phyloP scores from a whole-genome alignment of 2,113 vertebrate species.

The Bombycilla garrulus region DNA sequence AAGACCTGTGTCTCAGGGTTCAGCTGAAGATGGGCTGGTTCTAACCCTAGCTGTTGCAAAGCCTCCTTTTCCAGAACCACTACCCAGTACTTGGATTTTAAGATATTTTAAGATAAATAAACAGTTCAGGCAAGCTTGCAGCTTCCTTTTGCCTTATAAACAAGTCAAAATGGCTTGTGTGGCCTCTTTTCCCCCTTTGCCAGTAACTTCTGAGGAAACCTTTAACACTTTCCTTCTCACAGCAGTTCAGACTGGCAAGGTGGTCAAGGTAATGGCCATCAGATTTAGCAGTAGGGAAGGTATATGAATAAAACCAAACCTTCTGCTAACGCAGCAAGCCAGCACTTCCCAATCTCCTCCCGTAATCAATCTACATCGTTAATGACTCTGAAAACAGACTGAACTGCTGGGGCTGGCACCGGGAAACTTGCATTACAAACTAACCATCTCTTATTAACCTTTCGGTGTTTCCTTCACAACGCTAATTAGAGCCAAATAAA shows the following conservation, averaged over 20 bases:
- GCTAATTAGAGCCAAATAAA: slow-evolving; percentile 70
- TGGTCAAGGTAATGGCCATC: slow-evolving; percentile 51
- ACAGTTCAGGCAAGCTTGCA: background rate
- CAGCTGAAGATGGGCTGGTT: background rate
- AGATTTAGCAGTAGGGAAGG: slow-evolving; percentile 59
- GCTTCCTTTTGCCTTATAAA: slow-evolving; percentile 25
- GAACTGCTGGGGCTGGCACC: slow-evolving; percentile 61
- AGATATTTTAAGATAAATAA: slow-evolving; percentile 28
- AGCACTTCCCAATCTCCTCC: slow-evolving; percentile 66
- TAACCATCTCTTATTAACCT: slow-evolving; percentile 75
- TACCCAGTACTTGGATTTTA: background rate
- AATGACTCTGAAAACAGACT: slow-evolving; percentile 74
- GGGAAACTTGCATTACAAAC: slow-evolving; percentile 68
- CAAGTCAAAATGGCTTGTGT: background rate
- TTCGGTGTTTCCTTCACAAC: slow-evolving; percentile 63
- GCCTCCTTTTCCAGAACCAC: background rate
- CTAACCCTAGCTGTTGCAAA: background rate
- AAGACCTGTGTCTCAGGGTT: background rate
- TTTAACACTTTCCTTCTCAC: slow-evolving; percentile 19
- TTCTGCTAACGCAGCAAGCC: slow-evolving; percentile 66
- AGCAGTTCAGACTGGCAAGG: background rate
- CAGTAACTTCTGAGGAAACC: background rate
- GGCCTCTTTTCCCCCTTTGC: background rate
- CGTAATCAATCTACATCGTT: slow-evolving; percentile 71
- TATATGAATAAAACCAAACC: slow-evolving; percentile 55